Percentiles rank a stretch among this genome's conserved stretches.
Evolutionary conservation across 2,797 vertebrate genomes (phyloP).

Genomic region (Coracias cyanogaster): DNA sequence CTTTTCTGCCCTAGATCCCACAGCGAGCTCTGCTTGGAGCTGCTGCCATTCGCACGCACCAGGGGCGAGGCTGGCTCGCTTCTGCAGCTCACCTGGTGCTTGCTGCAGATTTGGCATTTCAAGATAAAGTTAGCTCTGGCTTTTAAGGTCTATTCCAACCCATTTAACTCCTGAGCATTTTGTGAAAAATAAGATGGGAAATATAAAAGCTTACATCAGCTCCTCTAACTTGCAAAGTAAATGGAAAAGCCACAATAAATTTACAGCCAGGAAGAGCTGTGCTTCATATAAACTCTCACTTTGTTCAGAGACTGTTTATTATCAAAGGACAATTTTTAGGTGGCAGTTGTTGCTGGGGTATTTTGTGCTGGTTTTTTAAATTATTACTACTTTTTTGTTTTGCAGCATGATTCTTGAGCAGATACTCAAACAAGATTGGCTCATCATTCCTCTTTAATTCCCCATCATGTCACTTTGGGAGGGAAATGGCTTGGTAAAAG

Average conservation of each 20-base stretch:
- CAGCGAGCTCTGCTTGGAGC: not conserved
- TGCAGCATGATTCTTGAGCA: slow-evolving; percentile 9
- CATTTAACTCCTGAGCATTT: slow-evolving; percentile 38
- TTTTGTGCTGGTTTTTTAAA: not conserved
- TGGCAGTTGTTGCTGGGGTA: not conserved
- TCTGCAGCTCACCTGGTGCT: not conserved
- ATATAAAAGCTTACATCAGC: slow-evolving; percentile 20
- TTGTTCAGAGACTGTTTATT: not conserved
- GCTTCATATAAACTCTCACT: not conserved
- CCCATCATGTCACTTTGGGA: slow-evolving; percentile 61
- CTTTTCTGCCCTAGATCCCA: slow-evolving; percentile 21
- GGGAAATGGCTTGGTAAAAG: slow-evolving; percentile 73
- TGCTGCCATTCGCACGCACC: not conserved
- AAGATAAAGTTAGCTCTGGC: not conserved
- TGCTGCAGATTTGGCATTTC: not conserved
- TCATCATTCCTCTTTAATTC: slow-evolving; percentile 64
- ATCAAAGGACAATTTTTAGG: not conserved
- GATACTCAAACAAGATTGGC: slow-evolving; percentile 45
- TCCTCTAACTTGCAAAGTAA: not conserved
- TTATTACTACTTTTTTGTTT: slow-evolving; percentile 9
- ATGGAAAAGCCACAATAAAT: not conserved
- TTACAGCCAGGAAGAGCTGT: not conserved
- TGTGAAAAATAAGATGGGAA: slow-evolving; percentile 26
- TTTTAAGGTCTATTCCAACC: slow-evolving; percentile 41
- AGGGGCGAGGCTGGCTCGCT: not conserved